These are phyloP conservation scores for human DNA, from an alignment of 2,113 vertebrate genomes.

Conservation along the genomic window GRCh38 chr2:55577501-55578000, in stretches of 20 bases:
- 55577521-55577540: background rate
- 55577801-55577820: background rate
- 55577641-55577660: background rate
- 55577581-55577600: slow-evolving; percentile 21
- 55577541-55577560: slow-evolving; percentile 5
- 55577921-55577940: background rate
- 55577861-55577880: background rate
- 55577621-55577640: background rate
- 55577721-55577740: too few species aligned
- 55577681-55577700: background rate
- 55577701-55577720: too few species aligned
- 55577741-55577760: background rate
- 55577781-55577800: background rate
- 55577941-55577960: slow-evolving; percentile 2
- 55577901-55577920: background rate
- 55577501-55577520: background rate
- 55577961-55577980: background rate
- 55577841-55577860: background rate
- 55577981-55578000: background rate
- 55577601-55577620: background rate
- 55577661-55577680: background rate
- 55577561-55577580: background rate
- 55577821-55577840: background rate
- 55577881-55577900: background rate
- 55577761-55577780: background rate